Conservation (phyloP, 2,888 invertebrate species). For the Brenthis hecate region DNA sequence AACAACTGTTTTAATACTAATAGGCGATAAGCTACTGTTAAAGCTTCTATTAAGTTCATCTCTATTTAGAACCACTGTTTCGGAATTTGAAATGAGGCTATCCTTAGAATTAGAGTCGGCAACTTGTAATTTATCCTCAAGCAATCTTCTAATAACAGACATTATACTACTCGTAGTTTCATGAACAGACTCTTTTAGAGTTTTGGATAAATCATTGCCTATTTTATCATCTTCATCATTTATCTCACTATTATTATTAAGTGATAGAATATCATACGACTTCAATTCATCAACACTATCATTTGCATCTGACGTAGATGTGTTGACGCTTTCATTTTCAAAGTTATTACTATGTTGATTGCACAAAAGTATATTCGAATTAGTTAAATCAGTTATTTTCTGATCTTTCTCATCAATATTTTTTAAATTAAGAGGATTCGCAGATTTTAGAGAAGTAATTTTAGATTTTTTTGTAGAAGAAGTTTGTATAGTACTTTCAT, state of each 20-base stretch:
- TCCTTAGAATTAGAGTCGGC: slow-evolving; percentile 34
- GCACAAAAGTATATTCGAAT: slow-evolving; percentile 11
- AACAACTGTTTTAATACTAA: slow-evolving; percentile 49
- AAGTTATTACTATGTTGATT: not conserved
- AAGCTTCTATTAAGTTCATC: slow-evolving; percentile 40
- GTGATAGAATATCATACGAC: not conserved
- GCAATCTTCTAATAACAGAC: slow-evolving; percentile 39
- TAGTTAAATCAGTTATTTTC: not conserved
- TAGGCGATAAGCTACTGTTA: slow-evolving; percentile 44
- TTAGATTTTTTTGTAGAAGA: slow-evolving; percentile 35
- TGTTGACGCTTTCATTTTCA: slow-evolving; percentile 3
- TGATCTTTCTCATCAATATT: not conserved
- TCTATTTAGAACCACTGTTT: slow-evolving; percentile 47
- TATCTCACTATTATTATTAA: slow-evolving; percentile 3
- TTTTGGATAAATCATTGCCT: slow-evolving; percentile 14
- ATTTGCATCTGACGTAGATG: slow-evolving; percentile 1
- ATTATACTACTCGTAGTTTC: slow-evolving; percentile 37
- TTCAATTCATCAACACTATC: not conserved
- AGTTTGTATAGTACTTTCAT: slow-evolving; percentile 47
- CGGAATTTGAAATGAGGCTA: slow-evolving; percentile 44
- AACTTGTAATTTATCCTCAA: slow-evolving; percentile 30
- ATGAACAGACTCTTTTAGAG: slow-evolving; percentile 18
- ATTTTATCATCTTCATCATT: slow-evolving; percentile 1
- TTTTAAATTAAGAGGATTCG: slow-evolving; percentile 4
- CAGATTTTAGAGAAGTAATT: slow-evolving; percentile 22